These are phyloP conservation scores for Eucera pruinosa DNA, from an alignment of 2,888 invertebrate genomes.

Conservation along the genomic window DNA sequence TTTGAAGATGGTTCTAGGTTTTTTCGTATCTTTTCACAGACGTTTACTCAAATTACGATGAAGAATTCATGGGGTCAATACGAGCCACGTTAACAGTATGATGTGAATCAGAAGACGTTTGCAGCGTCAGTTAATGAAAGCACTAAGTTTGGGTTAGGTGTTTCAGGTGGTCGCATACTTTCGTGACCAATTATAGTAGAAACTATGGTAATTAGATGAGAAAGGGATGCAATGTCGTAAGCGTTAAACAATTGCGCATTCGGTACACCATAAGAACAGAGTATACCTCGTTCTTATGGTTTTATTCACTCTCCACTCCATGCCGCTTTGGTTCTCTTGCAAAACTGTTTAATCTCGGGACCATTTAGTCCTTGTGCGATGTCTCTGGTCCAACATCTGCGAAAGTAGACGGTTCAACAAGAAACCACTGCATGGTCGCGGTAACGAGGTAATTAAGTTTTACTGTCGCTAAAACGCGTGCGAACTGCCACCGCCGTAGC, in stretches of 20 bases:
- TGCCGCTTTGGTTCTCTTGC: constrained; percentile 10
- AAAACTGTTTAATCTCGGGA: constrained; percentile 45
- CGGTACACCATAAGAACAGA: background rate
- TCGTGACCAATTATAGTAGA: too few species aligned
- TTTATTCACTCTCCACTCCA: background rate
- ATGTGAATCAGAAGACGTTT: too few species aligned
- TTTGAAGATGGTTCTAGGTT: too few species aligned
- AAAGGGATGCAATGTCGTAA: background rate
- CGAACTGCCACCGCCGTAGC: constrained; percentile 19
- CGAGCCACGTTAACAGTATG: too few species aligned
- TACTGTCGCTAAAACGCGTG: constrained; percentile 42
- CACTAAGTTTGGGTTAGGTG: too few species aligned
- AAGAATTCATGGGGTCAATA: too few species aligned
- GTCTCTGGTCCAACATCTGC: constrained; percentile 7
- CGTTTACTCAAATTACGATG: too few species aligned
- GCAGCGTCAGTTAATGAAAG: too few species aligned
- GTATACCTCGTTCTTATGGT: background rate
- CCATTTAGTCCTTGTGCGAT: constrained; percentile 28
- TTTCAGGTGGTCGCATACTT: too few species aligned
- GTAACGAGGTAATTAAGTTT: constrained; percentile 65
- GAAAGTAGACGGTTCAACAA: constrained; percentile 25
- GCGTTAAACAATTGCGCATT: constrained; percentile 22
- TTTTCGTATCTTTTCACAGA: too few species aligned
- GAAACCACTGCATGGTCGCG: constrained; percentile 38
- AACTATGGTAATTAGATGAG: too few species aligned